Evolutionary conservation across 2,113 vertebrate genomes (phyloP), one percentile per base, ranked within the genome.

Genomic region (Pituophis catenifer): DNA sequence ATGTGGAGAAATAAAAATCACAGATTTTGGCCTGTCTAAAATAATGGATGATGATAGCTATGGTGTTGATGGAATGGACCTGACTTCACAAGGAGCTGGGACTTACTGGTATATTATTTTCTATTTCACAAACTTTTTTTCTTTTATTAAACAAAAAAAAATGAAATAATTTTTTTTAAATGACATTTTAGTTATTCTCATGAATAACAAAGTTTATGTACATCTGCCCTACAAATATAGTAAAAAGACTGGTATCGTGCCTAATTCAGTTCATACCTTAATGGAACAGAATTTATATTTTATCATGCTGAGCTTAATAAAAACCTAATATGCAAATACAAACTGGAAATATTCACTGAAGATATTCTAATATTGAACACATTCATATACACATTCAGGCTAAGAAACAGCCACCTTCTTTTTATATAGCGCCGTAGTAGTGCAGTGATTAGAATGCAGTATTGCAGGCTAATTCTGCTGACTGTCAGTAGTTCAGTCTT

Each of bases 41-140:
- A 99, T 99, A 97, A 99, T 99, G 99, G 99, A 99, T 95, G 99
- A 99, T 88, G 99, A 99, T 96, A 99, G 99, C 97, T 99, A 99
- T 1, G 99, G 99, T 21, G 99, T 99, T 81, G 99, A 99, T 96
- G 99, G 99, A 93, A 99, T 99, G 99, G 99, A 99, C 96, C 97
- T 99, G 95, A 99, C 99, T 54, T 99, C 99, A 90, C 99, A 99
- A 96, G 99, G 99, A 87, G 99, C 99, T 92, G 99, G 99, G 95
- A 99, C 99, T 94, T 99, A 99, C 93, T 99, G 99, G 99, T 99
- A 98, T 33, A 91, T 93, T 70, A 93, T 94, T 94, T 26, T 90
- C 86, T 17, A 19, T 92, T 93, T 91, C 86, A 90, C 90, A 93
- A 33, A 65, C 33, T 81, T 33, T 10, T 75, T 81, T 81, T 1